Evolutionary conservation across 2,888 invertebrate genomes (phyloP).

Genomic region (Fragum fragum): DNA sequence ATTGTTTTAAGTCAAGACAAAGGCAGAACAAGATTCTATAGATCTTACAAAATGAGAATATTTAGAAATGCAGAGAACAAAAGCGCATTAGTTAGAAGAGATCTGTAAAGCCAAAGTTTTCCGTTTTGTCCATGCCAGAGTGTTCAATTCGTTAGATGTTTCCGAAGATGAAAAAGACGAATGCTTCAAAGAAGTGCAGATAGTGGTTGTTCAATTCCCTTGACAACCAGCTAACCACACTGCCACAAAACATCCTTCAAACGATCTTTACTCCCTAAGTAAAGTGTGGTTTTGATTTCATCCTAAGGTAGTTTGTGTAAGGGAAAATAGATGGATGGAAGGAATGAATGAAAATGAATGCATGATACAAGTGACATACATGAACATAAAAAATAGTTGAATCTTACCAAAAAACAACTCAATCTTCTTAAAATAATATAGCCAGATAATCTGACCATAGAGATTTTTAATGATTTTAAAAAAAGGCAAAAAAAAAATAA

Average conservation of each 20-base stretch:
- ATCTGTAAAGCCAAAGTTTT: constrained; percentile 15
- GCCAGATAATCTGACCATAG: no score
- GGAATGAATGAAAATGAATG: constrained; percentile 75
- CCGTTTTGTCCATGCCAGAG: neutral
- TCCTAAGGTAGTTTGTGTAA: constrained; percentile 48
- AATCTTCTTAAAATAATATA: no score
- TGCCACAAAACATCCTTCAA: constrained; percentile 91
- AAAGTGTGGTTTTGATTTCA: constrained; percentile 12
- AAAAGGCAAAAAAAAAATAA: no score
- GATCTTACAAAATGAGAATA: constrained; percentile 4
- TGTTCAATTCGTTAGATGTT: neutral
- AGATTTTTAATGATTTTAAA: no score
- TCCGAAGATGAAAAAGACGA: constrained; percentile 61
- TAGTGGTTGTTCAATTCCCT: constrained; percentile 94
- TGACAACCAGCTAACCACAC: constrained; percentile 99
- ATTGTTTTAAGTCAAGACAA: neutral
- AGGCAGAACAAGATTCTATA: constrained; percentile 9
- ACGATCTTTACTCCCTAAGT: neutral
- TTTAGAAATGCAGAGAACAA: constrained; percentile 26
- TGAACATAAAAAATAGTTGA: constrained; percentile 16
- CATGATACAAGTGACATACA: constrained; percentile 70
- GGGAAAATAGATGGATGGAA: constrained; percentile 70
- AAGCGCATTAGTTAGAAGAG: constrained; percentile 12
- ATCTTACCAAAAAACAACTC: neutral
- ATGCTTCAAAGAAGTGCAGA: constrained; percentile 92